Evolutionary conservation across 2,797 vertebrate genomes (phyloP), one percentile per base, ranked within the genome.

Genomic region (Chaetophractus vellerosus): DNA sequence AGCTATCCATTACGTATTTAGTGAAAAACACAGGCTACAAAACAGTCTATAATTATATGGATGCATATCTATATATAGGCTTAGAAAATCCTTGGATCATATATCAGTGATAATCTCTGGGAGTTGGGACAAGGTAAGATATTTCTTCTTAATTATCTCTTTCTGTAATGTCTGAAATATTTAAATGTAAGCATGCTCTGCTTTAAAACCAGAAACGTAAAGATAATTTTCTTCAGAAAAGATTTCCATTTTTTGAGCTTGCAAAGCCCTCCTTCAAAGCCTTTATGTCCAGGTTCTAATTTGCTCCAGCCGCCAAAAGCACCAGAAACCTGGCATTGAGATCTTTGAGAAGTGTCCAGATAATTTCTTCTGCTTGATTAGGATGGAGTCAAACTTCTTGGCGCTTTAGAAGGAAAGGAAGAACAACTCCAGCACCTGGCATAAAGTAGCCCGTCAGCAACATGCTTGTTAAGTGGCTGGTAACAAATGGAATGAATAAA

Each of bases 331-430:
- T 89, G 92, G 79, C 64, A 41, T 10, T 24, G 0, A 88, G 68
- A 74, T 69, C 52, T 94, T 63, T 95, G 81, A 94, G 48, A 78
- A 75, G 36, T 78, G 71, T 85, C 28, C 26, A 92, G 78, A 82
- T 85, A 61, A 90, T 93, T 31, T 92, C 23, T 95, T 89, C 66
- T 81, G 80, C 76, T 94, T 89, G 36, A 63, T 76, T 86, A 61
- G 19, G n/a, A 26, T 36, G 57, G 68, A 2, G 36, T 48, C 87
- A 79, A 81, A 69, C 9, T 83, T n/a, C 71, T 38, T 95, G 88
- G 45, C 64, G 28, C 12, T 83, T 92, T 36, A 80, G 64, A 83
- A 88, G 86, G 6, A 72, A 90, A 50, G 74, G 63, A 80, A 31
- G 50, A 78, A 90, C 66, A 96, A 59, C 5, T 6, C 14, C 15